Percentiles rank a stretch among this genome's conserved stretches.
Evolutionary conservation across 1,140 invertebrate genomes (phyloP).

Genomic region (Hesperophylax magnus): DNA sequence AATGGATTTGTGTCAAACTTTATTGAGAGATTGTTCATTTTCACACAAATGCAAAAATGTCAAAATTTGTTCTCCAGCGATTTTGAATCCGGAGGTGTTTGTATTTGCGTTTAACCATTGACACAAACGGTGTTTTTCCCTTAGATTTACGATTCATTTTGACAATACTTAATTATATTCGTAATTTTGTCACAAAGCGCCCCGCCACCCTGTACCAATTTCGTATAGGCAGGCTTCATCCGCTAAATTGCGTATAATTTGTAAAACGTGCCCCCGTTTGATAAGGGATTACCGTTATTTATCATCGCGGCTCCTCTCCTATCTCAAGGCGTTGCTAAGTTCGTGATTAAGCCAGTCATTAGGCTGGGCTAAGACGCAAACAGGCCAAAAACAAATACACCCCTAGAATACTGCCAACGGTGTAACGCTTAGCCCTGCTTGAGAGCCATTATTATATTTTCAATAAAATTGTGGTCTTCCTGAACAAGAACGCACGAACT

Average conservation of each 20-base stretch:
- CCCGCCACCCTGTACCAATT: neutral
- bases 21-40: too few species aligned
- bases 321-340: conserved; percentile 49
- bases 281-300: conserved; percentile 52
- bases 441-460: too few species aligned
- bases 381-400: conserved; percentile 19
- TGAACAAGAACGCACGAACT: too few species aligned
- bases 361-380: conserved; percentile 42
- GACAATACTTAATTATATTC: too few species aligned
- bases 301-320: conserved; percentile 49
- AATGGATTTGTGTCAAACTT: too few species aligned
- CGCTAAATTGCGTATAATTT: conserved; percentile 44
- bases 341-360: conserved; percentile 51
- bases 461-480: too few species aligned
- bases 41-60: too few species aligned
- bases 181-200: neutral
- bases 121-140: neutral
- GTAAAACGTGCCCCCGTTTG: conserved; percentile 37
- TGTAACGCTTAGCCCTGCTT: too few species aligned
- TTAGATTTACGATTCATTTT: neutral
- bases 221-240: neutral
- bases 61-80: too few species aligned
- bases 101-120: neutral
- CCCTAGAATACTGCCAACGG: neutral
- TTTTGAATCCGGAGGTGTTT: too few species aligned